Conservation (phyloP, 92 coral and sea anemone species). For the Montipora capitata region DNA sequence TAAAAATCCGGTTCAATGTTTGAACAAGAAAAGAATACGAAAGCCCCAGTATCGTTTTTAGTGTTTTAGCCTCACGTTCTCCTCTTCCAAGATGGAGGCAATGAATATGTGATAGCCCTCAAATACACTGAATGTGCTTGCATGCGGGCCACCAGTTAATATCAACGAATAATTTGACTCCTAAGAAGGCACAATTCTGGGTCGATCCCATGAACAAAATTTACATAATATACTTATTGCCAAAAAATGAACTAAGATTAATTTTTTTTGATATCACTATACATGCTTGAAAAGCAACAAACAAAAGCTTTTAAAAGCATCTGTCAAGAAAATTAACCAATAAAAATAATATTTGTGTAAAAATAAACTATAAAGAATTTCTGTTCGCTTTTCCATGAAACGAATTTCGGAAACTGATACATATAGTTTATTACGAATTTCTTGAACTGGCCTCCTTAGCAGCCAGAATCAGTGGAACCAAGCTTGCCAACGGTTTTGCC, state of each 20-base stretch:
- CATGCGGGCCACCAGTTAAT: not conserved
- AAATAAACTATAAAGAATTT: slow-evolving; percentile 64
- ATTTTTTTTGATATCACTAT: slow-evolving; percentile 34
- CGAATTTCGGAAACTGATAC: not conserved
- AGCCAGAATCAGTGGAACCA: slow-evolving; percentile 98
- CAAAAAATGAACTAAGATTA: slow-evolving; percentile 40
- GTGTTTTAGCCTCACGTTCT: too few relatives aligned
- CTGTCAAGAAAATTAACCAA: slow-evolving; percentile 55
- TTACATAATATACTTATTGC: slow-evolving; percentile 25
- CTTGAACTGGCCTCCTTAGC: slow-evolving; percentile 98
- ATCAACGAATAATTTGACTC: slow-evolving; percentile 13
- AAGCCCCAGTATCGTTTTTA: too few relatives aligned
- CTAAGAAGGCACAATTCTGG: slow-evolving; percentile 16
- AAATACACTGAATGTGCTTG: too few relatives aligned
- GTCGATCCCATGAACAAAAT: slow-evolving; percentile 36
- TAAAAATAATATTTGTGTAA: slow-evolving; percentile 60
- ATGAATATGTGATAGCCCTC: too few relatives aligned
- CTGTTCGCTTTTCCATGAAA: slow-evolving; percentile 12
- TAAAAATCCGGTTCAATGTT: too few relatives aligned
- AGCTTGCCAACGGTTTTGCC: slow-evolving; percentile 99
- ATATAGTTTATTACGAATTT: slow-evolving; percentile 47
- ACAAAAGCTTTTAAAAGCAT: slow-evolving; percentile 37
- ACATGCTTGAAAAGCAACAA: slow-evolving; percentile 48
- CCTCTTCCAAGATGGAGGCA: too few relatives aligned
- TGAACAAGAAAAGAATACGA: too few relatives aligned